Conservation (phyloP, 1,140 invertebrate species). For the Rhopalosiphum maidis region DNA sequence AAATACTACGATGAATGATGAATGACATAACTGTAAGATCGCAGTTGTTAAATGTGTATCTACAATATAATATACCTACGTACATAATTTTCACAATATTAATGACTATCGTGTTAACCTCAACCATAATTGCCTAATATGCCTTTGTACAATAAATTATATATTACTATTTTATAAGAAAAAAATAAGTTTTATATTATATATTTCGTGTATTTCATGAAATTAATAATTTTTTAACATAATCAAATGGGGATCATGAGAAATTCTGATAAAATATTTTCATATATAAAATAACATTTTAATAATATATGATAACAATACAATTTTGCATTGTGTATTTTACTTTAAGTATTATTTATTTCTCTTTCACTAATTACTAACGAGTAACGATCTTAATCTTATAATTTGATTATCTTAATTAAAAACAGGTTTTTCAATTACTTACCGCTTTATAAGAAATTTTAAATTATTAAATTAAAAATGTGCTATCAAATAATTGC, state of each 20-base stretch:
- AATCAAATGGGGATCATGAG: background rate
- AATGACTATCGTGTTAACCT: background rate
- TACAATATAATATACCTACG: background rate
- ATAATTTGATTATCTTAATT: conserved; percentile 3
- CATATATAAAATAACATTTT: background rate
- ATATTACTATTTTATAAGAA: background rate
- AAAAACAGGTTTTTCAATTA: background rate
- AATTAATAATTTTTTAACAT: background rate
- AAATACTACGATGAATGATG: background rate
- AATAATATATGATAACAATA: background rate
- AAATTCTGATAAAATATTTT: background rate
- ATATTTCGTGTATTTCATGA: background rate
- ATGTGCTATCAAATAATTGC: background rate
- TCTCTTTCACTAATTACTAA: background rate
- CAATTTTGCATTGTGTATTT: background rate
- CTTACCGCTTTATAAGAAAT: background rate
- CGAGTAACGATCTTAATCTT: background rate
- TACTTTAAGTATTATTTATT: background rate
- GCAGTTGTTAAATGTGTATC: background rate
- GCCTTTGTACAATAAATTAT: background rate
- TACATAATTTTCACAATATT: background rate
- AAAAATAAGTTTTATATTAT: background rate
- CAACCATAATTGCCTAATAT: background rate
- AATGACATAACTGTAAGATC: background rate
- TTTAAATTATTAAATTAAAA: background rate